Evolutionary conservation across 2,888 invertebrate genomes (phyloP).

Genomic region (Hoplodrina ambigua): DNA sequence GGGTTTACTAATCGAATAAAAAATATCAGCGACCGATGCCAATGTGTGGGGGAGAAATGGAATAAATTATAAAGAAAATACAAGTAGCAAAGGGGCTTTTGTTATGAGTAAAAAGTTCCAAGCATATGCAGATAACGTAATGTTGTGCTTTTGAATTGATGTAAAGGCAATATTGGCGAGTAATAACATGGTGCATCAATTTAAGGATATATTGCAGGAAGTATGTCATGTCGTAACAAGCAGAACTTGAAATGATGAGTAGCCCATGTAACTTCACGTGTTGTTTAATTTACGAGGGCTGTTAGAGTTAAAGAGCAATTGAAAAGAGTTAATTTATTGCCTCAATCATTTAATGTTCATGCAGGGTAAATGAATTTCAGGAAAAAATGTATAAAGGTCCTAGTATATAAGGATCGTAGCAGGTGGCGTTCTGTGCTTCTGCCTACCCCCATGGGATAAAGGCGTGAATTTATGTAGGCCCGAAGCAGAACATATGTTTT

Average conservation of each 20-base stretch:
- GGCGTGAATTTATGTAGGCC: too few species aligned
- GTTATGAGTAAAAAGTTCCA: conserved; percentile 86
- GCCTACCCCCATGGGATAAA: too few species aligned
- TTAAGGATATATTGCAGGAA: conserved; percentile 56
- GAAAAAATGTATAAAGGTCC: not conserved
- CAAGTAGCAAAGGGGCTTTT: conserved; percentile 87
- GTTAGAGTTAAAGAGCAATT: conserved; percentile 19
- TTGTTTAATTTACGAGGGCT: conserved; percentile 9
- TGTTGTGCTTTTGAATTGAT: conserved; percentile 79
- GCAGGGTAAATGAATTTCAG: not conserved
- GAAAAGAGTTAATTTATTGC: conserved; percentile 13
- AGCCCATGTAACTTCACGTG: conserved; percentile 10
- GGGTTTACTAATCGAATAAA: conserved; percentile 92
- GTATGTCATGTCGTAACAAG: conserved; percentile 54
- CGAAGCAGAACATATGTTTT: not conserved
- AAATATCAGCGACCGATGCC: conserved; percentile 91
- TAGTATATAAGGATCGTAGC: too few species aligned
- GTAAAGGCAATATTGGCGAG: conserved; percentile 75
- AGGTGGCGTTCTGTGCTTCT: too few species aligned
- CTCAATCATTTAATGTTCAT: not conserved
- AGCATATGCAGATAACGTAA: conserved; percentile 85
- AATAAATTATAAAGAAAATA: conserved; percentile 91
- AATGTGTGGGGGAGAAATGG: conserved; percentile 89
- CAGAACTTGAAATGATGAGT: conserved; percentile 26
- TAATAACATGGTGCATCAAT: conserved; percentile 68